Conservation (phyloP, 1,140 invertebrate genomes). For the Drosophila albomicans region DNA sequence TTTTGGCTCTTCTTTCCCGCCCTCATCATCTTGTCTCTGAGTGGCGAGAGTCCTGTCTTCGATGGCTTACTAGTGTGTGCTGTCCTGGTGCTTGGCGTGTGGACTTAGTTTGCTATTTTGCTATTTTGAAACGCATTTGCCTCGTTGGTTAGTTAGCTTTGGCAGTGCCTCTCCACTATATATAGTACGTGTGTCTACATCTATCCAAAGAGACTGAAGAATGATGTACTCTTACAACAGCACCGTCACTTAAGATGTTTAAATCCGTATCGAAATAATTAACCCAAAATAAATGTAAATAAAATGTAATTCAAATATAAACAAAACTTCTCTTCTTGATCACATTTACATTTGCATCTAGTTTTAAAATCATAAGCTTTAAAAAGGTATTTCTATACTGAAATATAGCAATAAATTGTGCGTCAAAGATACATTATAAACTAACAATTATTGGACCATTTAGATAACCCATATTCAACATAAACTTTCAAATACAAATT, state of each 20-base stretch:
- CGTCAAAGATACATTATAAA: too few species aligned
- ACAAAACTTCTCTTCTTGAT: too few species aligned
- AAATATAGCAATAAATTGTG: too few species aligned
- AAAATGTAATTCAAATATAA: background rate
- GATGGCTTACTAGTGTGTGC: background rate
- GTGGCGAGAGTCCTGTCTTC: conserved; percentile 32
- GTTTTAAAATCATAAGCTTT: too few species aligned
- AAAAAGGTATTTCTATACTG: too few species aligned
- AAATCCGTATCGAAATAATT: conserved; percentile 1
- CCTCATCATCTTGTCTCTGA: conserved; percentile 11
- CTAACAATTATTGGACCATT: too few species aligned
- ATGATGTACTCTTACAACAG: background rate
- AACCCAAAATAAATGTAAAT: background rate
- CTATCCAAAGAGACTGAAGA: conserved; percentile 50
- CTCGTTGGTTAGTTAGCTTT: conserved; percentile 67
- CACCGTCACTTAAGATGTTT: background rate
- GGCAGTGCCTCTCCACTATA: conserved; percentile 11
- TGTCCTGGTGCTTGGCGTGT: conserved; percentile 44
- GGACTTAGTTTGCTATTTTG: conserved; percentile 62
- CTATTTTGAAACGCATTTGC: conserved; percentile 73
- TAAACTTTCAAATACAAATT: too few species aligned
- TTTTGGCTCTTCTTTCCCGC: background rate
- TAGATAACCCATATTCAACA: too few species aligned
- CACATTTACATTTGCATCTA: too few species aligned
- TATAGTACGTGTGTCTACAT: conserved; percentile 10